Conservation (phyloP, 2,797 vertebrate species). For the Clarias fuscus region DNA sequence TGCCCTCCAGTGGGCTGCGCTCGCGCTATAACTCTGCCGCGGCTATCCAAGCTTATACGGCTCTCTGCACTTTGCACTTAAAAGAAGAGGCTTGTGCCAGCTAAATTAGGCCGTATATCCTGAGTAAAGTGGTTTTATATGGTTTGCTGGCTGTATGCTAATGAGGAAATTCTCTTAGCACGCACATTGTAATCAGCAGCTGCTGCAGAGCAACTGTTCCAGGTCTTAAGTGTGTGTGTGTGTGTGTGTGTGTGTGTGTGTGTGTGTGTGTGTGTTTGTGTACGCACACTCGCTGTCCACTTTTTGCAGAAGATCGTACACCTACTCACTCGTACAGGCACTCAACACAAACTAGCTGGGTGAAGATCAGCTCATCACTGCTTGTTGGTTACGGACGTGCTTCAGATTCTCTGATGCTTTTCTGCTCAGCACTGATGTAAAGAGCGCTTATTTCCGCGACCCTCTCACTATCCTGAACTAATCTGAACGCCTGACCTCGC, state of each 20-base stretch:
- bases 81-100: slow-evolving; percentile 35
- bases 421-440: background rate
- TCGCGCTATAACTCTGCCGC: slow-evolving; percentile 61
- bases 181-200: slow-evolving; percentile 33
- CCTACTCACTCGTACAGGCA: background rate
- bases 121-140: slow-evolving; percentile 35
- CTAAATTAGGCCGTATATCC: slow-evolving; percentile 41
- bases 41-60: slow-evolving; percentile 52
- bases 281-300: background rate
- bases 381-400: background rate
- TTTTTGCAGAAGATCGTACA: background rate
- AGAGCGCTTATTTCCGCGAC: background rate
- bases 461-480: background rate
- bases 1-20: slow-evolving; percentile 60
- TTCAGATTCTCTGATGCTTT: background rate
- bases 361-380: too few relatives aligned
- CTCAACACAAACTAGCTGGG: too few relatives aligned
- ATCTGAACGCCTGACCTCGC: background rate
- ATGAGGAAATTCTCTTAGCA: slow-evolving; percentile 21
- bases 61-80: slow-evolving; percentile 43
- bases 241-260: background rate
- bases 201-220: background rate
- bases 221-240: background rate
- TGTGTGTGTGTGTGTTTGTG: background rate
- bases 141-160: slow-evolving; percentile 26